Evolutionary conservation across 2,113 vertebrate species (phyloP), one percentile per base, ranked within the genome.

Genomic region (Hepsetus odoe): DNA sequence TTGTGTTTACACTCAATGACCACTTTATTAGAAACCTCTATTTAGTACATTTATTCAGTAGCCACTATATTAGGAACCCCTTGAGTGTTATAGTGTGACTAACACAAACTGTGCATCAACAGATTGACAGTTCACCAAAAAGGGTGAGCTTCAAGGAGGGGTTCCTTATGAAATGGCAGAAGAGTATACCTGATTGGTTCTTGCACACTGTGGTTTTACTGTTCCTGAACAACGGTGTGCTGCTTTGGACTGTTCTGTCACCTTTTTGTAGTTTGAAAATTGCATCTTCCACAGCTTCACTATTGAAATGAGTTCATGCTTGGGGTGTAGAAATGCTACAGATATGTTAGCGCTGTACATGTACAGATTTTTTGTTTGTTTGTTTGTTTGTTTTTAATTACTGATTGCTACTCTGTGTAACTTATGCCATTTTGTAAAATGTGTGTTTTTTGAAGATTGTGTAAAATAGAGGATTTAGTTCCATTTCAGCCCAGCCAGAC

Each of bases 351-450:
- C 6, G 46, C 40, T 73, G 77, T 70, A 83, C 80, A 82, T 90
- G 89, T 89, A 89, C 87, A 89, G 80, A 79, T 40, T 69, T 3
- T 67, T n/a, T n/a, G n/a, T n/a, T n/a, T n/a, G n/a, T n/a, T n/a
- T n/a, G n/a, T n/a, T n/a, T n/a, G n/a, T n/a, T n/a, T 67, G 69
- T 56, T 74, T 11, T 74, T 62, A 85, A 77, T 46, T 35, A 77
- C 80, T 66, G 4, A 6, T 53, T 89, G 81, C 75, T 72, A 30
- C 49, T 84, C 80, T 78, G 85, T 89, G 88, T 89, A 87, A 89
- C 88, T 92, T 91, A 90, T 86, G 87, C 85, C 80, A 85, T 90
- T 87, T 79, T 85, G 87, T 90, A 72, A 72, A 89, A 88, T 93
- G 93, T 91, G 78, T 77, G 90, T 81, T 86, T 72, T 38, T 72